A percentile compares a stretch with the other conserved stretches of the same genome.
Conservation (phyloP, 1,140 invertebrate species). For the Tetranychus cinnabarinus region DNA sequence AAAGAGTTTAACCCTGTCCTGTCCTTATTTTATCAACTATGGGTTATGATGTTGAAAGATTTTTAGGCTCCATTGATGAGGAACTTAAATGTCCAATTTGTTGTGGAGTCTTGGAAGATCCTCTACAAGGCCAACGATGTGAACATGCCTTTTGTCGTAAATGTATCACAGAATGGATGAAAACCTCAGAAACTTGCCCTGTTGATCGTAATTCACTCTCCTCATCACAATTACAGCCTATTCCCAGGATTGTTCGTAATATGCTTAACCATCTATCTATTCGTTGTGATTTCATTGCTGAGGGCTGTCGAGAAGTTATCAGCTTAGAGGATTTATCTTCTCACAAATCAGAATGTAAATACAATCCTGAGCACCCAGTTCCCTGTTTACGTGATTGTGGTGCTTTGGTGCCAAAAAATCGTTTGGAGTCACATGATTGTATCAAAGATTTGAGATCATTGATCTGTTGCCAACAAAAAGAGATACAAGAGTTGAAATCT, state of each 20-base stretch:
- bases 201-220: conserved; percentile 68
- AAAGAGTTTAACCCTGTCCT: not conserved
- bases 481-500: not conserved
- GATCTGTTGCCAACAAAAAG: conserved; percentile 1
- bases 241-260: conserved; percentile 70
- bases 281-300: conserved; percentile 59
- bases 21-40: not conserved
- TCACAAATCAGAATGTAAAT: conserved; percentile 70
- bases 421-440: not conserved
- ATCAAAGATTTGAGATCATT: not conserved
- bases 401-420: conserved; percentile 34
- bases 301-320: conserved; percentile 56
- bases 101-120: conserved; percentile 30
- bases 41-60: conserved; percentile 1
- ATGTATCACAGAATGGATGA: conserved; percentile 82
- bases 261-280: conserved; percentile 60
- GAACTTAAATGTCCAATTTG: conserved; percentile 4
- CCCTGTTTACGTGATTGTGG: conserved; percentile 76
- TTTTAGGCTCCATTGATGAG: not conserved
- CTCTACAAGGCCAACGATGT: conserved; percentile 68
- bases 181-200: conserved; percentile 68
- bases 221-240: conserved; percentile 45
- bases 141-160: conserved; percentile 80
- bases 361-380: conserved; percentile 78
- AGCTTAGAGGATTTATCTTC: conserved; percentile 55